Conservation (phyloP, 2,113 vertebrate species). For the Trogon melanurus region DNA sequence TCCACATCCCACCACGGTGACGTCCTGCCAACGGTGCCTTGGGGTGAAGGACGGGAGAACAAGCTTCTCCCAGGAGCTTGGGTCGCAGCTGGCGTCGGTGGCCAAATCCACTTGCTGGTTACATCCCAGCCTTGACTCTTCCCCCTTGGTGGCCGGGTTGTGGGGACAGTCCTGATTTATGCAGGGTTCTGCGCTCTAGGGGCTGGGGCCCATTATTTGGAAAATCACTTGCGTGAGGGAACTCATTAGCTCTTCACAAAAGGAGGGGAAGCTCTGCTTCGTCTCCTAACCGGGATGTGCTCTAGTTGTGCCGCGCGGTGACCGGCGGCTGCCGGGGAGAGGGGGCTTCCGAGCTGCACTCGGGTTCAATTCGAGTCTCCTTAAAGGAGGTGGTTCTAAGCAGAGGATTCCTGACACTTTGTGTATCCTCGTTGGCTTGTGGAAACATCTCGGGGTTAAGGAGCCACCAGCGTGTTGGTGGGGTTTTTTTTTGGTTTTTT, state of each 20-base stretch:
- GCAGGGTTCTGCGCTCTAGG: background rate
- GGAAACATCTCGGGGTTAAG: background rate
- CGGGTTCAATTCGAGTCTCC: background rate
- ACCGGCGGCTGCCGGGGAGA: background rate
- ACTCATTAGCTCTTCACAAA: background rate
- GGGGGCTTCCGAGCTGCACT: background rate
- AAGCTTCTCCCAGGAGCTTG: background rate
- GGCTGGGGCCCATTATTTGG: background rate
- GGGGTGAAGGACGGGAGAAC: background rate
- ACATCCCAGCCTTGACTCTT: background rate
- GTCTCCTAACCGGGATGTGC: background rate
- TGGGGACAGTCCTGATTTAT: background rate
- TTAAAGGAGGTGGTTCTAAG: background rate
- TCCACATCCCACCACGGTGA: rapidly evolving
- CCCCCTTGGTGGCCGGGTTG: background rate
- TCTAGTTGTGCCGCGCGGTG: background rate
- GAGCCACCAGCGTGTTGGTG: background rate
- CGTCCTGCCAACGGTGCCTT: background rate
- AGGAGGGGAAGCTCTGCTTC: background rate
- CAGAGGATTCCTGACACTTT: conserved; percentile 31
- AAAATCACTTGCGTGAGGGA: background rate
- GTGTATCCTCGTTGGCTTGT: background rate
- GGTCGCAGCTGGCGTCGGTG: rapidly evolving
- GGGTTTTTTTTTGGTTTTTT: background rate
- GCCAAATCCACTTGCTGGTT: rapidly evolving